Evolutionary conservation across 2,888 invertebrate species (phyloP).

Genomic region (Thyatira batis): DNA sequence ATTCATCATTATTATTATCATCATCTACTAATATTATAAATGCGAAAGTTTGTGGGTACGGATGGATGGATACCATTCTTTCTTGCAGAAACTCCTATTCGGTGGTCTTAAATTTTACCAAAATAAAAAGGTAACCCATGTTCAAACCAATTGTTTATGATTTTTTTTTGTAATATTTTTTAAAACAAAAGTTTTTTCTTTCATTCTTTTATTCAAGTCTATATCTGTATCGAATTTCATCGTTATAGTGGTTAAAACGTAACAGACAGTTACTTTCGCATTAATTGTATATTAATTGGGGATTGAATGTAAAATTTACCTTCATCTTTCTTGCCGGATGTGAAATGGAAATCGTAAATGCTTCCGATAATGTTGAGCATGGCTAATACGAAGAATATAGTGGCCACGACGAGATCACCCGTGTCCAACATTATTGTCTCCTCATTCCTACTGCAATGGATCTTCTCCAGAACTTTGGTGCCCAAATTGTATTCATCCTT

Average conservation of each 20-base stretch:
- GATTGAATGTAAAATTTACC: slow-evolving; percentile 11
- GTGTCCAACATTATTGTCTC: slow-evolving; percentile 6
- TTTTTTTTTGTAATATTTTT: no score
- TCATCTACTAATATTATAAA: slow-evolving; percentile 2
- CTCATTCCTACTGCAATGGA: slow-evolving; percentile 14
- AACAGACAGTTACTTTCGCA: no score
- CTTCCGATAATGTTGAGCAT: slow-evolving; percentile 32
- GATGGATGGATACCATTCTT: background rate
- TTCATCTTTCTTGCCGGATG: slow-evolving; percentile 1
- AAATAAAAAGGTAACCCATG: no score
- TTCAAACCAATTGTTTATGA: no score
- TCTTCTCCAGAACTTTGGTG: slow-evolving; percentile 14
- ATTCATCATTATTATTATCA: background rate
- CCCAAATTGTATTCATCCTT: slow-evolving; percentile 24
- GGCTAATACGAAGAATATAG: slow-evolving; percentile 23
- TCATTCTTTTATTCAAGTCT: no score
- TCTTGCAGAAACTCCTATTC: no score
- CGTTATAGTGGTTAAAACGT: slow-evolving; percentile 10
- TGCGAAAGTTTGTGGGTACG: background rate
- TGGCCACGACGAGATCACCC: slow-evolving; percentile 20
- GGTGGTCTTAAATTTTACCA: no score
- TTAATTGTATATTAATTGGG: no score
- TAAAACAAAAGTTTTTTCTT: no score
- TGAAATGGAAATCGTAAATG: slow-evolving; percentile 19
- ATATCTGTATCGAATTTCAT: no score